These are phyloP conservation scores for Laticauda laticaudata DNA, from an alignment of 2,113 vertebrate genomes.

Conservation along the genomic window DNA sequence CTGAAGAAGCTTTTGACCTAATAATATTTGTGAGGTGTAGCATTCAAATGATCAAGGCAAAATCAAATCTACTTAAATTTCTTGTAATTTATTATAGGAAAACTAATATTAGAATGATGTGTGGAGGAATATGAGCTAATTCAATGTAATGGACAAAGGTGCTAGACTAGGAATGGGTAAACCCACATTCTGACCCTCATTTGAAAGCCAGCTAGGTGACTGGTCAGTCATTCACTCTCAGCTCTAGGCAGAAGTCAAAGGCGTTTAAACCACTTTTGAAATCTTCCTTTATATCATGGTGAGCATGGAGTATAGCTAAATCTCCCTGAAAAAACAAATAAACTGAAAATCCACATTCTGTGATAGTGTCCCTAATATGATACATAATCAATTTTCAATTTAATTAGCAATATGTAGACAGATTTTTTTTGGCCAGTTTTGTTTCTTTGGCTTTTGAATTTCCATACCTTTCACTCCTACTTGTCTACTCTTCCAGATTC, in stretches of 20 bases:
- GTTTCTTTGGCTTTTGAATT: not conserved
- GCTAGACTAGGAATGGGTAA: not conserved
- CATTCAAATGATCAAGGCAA: not conserved
- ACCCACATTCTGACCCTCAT: not conserved
- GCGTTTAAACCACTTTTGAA: not conserved
- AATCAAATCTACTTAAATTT: not conserved
- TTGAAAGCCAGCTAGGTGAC: not conserved
- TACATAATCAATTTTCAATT: not conserved
- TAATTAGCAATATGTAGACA: not conserved
- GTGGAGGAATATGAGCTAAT: not conserved
- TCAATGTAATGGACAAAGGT: not conserved
- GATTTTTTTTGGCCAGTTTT: not conserved
- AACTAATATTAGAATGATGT: not conserved
- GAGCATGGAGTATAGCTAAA: not conserved
- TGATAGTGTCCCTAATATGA: not conserved
- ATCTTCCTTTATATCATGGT: not conserved
- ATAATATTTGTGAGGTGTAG: not conserved
- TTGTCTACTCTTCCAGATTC: not conserved
- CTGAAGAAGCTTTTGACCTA: not conserved
- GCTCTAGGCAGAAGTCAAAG: not conserved
- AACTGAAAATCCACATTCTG: not conserved
- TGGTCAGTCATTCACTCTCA: not conserved
- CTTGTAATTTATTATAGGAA: not conserved
- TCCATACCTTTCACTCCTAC: not conserved
- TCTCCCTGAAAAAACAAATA: not conserved